phyloP scores from a whole-genome alignment of 2,888 invertebrate species.

The Amphipyra tragopoginis region DNA sequence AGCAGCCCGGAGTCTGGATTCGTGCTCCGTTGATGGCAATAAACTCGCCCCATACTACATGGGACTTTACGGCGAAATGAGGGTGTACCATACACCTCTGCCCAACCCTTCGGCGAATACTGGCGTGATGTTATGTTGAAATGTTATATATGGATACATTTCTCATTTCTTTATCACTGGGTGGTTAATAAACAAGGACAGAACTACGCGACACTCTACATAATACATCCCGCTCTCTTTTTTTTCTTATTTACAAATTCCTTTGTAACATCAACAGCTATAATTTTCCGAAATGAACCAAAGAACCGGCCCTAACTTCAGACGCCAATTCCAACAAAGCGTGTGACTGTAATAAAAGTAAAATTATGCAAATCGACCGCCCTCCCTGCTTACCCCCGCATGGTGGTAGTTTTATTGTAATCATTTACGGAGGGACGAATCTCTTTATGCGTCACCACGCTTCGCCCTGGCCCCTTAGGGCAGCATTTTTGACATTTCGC shows the following conservation, averaged over 20 bases:
- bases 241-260: slow-evolving; percentile 25
- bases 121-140: no score
- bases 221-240: not conserved
- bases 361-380: slow-evolving; percentile 60
- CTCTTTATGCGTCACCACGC: slow-evolving; percentile 74
- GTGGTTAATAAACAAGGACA: no score
- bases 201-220: no score
- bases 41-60: no score
- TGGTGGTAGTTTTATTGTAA: slow-evolving; percentile 60
- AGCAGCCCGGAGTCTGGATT: no score
- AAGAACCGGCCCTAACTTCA: slow-evolving; percentile 36
- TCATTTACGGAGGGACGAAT: slow-evolving; percentile 59
- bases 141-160: no score
- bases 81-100: no score
- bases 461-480: slow-evolving; percentile 56
- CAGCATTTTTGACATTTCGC: slow-evolving; percentile 73
- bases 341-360: slow-evolving; percentile 57
- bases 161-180: no score
- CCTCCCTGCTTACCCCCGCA: slow-evolving; percentile 40
- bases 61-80: no score
- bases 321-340: slow-evolving; percentile 54
- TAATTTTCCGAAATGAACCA: slow-evolving; percentile 30
- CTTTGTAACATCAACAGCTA: slow-evolving; percentile 27
- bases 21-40: no score
- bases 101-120: no score